Percentiles rank a stretch among this genome's conserved stretches.
phyloP scores from a whole-genome alignment of 2,888 invertebrate genomes.

The Zelleria hepariella region DNA sequence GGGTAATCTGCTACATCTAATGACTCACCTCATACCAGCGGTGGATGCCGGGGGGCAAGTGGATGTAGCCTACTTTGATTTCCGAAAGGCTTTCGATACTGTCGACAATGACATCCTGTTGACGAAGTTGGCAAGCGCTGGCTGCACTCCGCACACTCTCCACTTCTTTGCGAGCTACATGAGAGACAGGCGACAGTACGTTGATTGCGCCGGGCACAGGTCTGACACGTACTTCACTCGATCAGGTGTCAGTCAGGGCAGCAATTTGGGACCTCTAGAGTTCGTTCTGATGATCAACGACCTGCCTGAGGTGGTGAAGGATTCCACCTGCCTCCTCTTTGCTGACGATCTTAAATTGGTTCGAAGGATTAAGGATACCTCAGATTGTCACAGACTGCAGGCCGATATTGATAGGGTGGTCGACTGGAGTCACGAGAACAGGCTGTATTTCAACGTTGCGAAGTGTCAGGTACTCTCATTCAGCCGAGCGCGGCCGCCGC shows the following conservation, averaged over 20 bases:
- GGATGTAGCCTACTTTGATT: neutral
- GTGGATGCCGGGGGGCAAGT: neutral
- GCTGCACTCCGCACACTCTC: neutral
- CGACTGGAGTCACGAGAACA: neutral
- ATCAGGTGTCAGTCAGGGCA: slow-evolving; percentile 4
- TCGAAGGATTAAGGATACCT: neutral
- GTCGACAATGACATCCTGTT: neutral
- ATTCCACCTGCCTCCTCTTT: neutral
- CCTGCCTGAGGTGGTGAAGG: neutral
- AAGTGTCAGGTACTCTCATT: too few relatives aligned
- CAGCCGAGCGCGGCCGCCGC: too few relatives aligned
- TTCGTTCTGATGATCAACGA: slow-evolving; percentile 4
- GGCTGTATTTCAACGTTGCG: too few relatives aligned
- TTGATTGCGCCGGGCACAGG: neutral
- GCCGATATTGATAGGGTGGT: neutral
- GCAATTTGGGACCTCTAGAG: neutral
- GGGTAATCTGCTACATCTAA: neutral
- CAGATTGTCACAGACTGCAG: neutral
- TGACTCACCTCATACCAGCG: neutral
- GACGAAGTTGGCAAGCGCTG: neutral
- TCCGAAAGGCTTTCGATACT: neutral
- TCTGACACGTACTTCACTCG: neutral
- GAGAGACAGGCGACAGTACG: neutral
- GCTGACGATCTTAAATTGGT: slow-evolving; percentile 1
- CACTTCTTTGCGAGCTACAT: slow-evolving; percentile 2